Base-by-base conservation (phyloP, 2,888 invertebrate genomes). In the Volucella inanis region DNA sequence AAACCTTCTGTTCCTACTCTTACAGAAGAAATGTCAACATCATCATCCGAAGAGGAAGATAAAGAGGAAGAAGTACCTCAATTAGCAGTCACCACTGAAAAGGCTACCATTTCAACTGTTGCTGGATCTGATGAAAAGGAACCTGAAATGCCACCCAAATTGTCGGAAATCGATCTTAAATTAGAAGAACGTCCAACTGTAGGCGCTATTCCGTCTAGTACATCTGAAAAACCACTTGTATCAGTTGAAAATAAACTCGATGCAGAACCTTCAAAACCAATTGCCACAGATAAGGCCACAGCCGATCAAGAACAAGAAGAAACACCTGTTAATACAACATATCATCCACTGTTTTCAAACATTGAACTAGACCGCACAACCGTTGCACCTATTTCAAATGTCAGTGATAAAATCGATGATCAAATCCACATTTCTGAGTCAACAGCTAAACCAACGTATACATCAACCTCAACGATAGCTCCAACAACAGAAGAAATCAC, bases 261-360 rank as follows among this genome's bases (percentile, higher is more conserved):
- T 10, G 76, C 78, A 31, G 85, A 87, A 68, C 22, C 87, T n/a
- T 87, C 87, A 9, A 65, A 74, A 38, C 79, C 87, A 39, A 72
- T 79, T 57, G 79, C 52, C 52, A 61, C 84, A 38, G 72, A 72
- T 38, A 72, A 86, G 67, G 77, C 87, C 64, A 55, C 76, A 8
- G 68, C 77, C 31, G 82, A 85, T 61, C 67, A 76, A 59, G 78
- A 85, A 64, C 65, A 76, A 59, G 78, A 84, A 14, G 88, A 88
- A 64, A 74, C 87, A 31, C 61, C 88, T 39, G 64, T 88, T 49
- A 59, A 78, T 50, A 88, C 89, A n/a, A 88, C 91, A 50, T 45
- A 80, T 14, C 90, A 90, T 78, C 91, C 91, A 72, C 85, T 91
- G 11, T 90, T 89, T 83, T 72, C 87, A 71, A 88, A 79, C 8